Percentiles rank a stretch among this genome's conserved stretches.
Conservation (phyloP, 2,797 vertebrate genomes). For the Caiman crocodilus region DNA sequence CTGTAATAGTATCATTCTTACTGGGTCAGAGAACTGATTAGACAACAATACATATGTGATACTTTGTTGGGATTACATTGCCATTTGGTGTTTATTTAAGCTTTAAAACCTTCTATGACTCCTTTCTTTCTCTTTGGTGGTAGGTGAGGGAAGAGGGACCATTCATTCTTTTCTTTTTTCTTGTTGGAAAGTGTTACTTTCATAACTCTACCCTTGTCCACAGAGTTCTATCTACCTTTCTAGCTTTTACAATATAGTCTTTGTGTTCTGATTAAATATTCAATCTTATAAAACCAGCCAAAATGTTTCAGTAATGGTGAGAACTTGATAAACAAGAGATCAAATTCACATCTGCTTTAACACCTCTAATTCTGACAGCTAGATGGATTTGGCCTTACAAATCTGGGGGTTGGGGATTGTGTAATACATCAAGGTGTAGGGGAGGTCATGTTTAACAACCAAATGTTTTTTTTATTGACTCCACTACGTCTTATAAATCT, state of each 20-base stretch:
- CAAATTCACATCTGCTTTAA: constrained; percentile 5
- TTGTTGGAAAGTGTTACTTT: background rate
- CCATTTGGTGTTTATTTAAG: constrained; percentile 12
- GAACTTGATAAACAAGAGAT: background rate
- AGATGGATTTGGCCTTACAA: background rate
- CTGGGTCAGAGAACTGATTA: background rate
- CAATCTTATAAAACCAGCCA: background rate
- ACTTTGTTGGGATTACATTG: constrained; percentile 1
- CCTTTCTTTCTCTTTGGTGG: constrained; percentile 12
- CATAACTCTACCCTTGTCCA: background rate
- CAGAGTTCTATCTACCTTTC: constrained; percentile 5
- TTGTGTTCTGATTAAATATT: constrained; percentile 1
- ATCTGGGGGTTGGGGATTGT: background rate
- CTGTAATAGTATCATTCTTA: background rate
- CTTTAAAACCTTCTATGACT: background rate
- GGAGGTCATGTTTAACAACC: background rate
- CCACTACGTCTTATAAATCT: background rate
- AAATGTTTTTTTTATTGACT: background rate
- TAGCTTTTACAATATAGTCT: background rate
- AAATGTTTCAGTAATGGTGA: constrained; percentile 23
- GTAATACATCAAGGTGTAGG: background rate
- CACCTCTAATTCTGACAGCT: background rate
- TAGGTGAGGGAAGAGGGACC: background rate
- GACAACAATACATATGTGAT: background rate
- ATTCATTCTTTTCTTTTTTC: background rate